phyloP scores from a whole-genome alignment of 2,888 invertebrate species.

The Rhamphomyia laevipes region DNA sequence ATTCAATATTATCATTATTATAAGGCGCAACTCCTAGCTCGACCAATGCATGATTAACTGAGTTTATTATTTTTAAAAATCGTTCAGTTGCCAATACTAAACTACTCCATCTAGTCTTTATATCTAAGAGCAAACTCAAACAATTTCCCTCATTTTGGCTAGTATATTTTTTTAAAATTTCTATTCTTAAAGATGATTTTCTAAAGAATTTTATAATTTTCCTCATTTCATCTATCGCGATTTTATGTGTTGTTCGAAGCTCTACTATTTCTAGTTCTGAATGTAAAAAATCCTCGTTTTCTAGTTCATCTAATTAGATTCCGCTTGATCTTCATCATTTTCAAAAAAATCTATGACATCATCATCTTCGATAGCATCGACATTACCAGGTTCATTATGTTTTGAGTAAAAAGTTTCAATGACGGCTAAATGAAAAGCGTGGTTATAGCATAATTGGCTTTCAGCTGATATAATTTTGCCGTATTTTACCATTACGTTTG shows the following conservation, averaged over 20 bases:
- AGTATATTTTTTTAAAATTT: background rate
- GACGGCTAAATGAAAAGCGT: background rate
- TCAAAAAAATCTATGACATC: background rate
- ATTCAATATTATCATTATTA: background rate
- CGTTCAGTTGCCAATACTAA: background rate
- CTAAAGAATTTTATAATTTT: constrained; percentile 2
- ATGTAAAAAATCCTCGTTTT: background rate
- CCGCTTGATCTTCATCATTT: background rate
- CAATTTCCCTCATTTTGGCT: background rate
- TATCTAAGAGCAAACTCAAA: background rate
- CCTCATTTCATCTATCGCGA: constrained; percentile 1
- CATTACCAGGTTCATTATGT: background rate
- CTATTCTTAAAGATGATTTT: background rate
- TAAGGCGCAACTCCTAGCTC: background rate
- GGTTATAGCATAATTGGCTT: constrained; percentile 1
- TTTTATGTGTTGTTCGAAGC: background rate
- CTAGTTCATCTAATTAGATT: background rate
- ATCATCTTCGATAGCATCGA: background rate
- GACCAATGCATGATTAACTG: background rate
- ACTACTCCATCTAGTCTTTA: background rate
- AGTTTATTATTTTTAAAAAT: background rate
- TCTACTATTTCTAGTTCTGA: background rate
- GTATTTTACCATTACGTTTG: constrained; percentile 1
- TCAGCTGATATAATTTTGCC: background rate
- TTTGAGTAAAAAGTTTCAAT: background rate